Base-by-base conservation (phyloP, 2,797 vertebrate species). In the Ibycter americanus region DNA sequence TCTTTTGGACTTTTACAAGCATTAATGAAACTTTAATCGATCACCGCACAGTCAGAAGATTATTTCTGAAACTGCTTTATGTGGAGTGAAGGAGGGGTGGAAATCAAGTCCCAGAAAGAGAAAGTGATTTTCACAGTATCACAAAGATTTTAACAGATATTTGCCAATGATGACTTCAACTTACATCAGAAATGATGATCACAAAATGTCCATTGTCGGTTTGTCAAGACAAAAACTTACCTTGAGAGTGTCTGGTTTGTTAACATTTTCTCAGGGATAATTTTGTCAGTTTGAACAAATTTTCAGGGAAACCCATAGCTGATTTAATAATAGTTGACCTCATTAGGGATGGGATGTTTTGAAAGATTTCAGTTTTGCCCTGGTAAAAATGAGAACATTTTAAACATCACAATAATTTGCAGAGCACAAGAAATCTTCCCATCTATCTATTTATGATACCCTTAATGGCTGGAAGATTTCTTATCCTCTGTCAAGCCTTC, bases 1-100 rank as follows among this genome's bases (percentile, higher is more conserved):
- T 47, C 8, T 42, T 73, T 56, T 34, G 11, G 61, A 80, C 12
- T 83, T 91, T 56, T 61, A 52, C 26, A 79, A 72, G 22, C 13
- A 54, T 56, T 79, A 71, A 59, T 47, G 32, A 77, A 74, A 11
- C 58, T 89, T 92, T 87, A 93, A 85, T 80, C 34, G 91, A 85
- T 80, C 38, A 85, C 4, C 47, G 9, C 15, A 58, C 7, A 58
- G 34, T 66, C n/a, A 87, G 29, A 83, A 93, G 79, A 54, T 62
- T 67, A 40, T 87, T 87, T 55, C 21, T 90, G 42, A 74, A 83
- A 81, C 6, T 59, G 19, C 47, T 76, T 88, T 72, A 58, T 22
- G 25, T 46, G 6, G 15, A 77, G 14, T 54, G 73, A 91, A 87
- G 51, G 15, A 67, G 8, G 15, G 4, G 2, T 68, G 15, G 51